Base-by-base conservation (phyloP, 2,888 invertebrate genomes). In the Drosophila rubida region DNA sequence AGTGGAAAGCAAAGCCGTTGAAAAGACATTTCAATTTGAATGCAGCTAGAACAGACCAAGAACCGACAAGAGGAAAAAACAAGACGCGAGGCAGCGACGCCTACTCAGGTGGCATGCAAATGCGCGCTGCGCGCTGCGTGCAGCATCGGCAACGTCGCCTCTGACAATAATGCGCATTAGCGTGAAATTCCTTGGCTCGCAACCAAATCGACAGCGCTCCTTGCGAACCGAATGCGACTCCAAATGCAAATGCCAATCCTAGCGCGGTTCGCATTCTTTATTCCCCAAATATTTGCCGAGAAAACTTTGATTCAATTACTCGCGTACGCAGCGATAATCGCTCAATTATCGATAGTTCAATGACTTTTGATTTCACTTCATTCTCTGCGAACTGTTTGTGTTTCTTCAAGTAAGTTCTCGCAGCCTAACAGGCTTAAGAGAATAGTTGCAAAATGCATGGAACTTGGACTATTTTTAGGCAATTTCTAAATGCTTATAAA, bases 11-110 rank as follows among this genome's bases (percentile, higher is more conserved):
- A 86, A 86, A 84, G 85, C 82, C 82, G 82, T 82, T 82, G 83
- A 83, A 85, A 86, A 84, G 83, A 85, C 80, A 84, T 84, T 87
- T 85, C 84, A 84, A 87, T 84, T 86, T 86, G 78, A 77, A 75
- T 75, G 60, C 9, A 32, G 32, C n/a, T 2, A 54, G 4, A 1
- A 22, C 16, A 23, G n/a, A n/a, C n/a, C n/a, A n/a, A n/a, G n/a
- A n/a, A n/a, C n/a, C n/a, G n/a, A n/a, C n/a, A n/a, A n/a, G n/a
- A n/a, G n/a, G n/a, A n/a, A 8, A n/a, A 4, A 6, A 8, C 16
- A 8, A n/a, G 13, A 16, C 9, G 35, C 8, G 45, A 8, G 42
- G 16, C 11, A 45, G 25, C 45, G 49, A 49, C 70, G 41, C 41
- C 35, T 37, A 22, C 67, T 49, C 74, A 66, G 77, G 61, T 72